These are phyloP conservation scores for Pachydiplax longipennis DNA, from an alignment of 2,888 invertebrate species.

Conservation along the genomic window DNA sequence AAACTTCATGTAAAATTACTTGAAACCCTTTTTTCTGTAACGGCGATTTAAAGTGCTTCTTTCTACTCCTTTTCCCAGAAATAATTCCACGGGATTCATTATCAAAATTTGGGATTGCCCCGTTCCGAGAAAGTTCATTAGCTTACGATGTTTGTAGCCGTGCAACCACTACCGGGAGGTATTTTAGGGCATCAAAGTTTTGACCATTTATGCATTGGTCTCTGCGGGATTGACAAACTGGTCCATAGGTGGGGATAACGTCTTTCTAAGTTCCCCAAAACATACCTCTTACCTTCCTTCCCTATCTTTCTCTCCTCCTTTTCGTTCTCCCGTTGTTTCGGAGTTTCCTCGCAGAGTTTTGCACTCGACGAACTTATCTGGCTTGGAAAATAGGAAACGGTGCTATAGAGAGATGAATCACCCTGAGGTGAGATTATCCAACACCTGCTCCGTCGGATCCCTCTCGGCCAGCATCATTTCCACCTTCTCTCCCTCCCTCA, in stretches of 20 bases:
- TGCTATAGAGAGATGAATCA: conserved; percentile 22
- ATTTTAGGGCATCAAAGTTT: not conserved
- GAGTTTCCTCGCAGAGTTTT: conserved; percentile 12
- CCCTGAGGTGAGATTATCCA: conserved; percentile 32
- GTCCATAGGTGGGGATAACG: not conserved
- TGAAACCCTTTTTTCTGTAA: no score
- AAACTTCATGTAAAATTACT: no score
- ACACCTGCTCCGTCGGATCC: not conserved
- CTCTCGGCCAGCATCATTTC: not conserved
- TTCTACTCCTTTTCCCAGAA: no score
- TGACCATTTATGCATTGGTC: not conserved
- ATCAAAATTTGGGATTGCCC: not conserved
- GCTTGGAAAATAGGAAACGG: conserved; percentile 43
- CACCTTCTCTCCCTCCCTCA: not conserved
- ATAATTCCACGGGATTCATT: no score
- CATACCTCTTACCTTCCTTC: not conserved
- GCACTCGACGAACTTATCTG: conserved; percentile 17
- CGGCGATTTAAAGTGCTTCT: no score
- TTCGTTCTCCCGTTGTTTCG: not conserved
- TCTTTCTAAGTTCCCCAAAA: not conserved
- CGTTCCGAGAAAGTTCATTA: not conserved
- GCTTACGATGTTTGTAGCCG: not conserved
- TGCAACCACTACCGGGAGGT: not conserved
- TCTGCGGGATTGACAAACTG: not conserved
- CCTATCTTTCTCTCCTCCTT: not conserved